Base-by-base conservation (phyloP, 2,797 vertebrate species). In the Acipenser transmontanus region DNA sequence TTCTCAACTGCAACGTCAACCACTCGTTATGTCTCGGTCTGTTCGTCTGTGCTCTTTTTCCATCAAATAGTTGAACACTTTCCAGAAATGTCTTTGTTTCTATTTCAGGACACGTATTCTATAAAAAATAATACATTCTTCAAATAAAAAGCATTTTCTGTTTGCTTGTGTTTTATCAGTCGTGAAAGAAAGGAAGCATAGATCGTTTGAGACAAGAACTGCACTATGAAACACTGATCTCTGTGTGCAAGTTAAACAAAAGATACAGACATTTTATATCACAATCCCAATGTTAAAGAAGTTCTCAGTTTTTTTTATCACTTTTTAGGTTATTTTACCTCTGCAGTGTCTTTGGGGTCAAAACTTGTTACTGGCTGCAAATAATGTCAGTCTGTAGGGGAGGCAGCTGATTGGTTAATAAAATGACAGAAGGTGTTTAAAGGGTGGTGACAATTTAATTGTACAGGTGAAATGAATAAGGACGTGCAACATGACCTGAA, bases 61-160 rank as follows among this genome's bases (percentile, higher is more conserved):
- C 50, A 14, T 62, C 20, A 60, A 54, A 61, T 68, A 52, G 7
- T 57, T 57, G 54, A 11, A 57, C 60, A 61, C 47, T 61, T 64
- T 61, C 34, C 34, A 51, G 61, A 63, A 59, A 51, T 50, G 17
- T 64, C 20, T 54, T 66, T 49, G 60, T 63, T 63, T 70, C 65
- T 62, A 67, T 70, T 67, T 66, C 66, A 60, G 65, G 14, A 61
- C 66, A 52, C 50, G 50, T 34, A 49, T 20, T 71, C 62, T 62
- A 52, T 64, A 12, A 63, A 20, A 57, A 64, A 51, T 49, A 50
- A 70, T 67, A 63, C 65, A 70, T 70, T 66, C 63, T 70, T 61
- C 69, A 70, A 56, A 49, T 17, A 34, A 52, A n/a, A 17, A 9
- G 47, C 17, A 47, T 50, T 52, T 62, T 56, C 7, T 61, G 8